These are phyloP conservation scores for Pecten maximus DNA, from an alignment of 2,888 invertebrate genomes.

Conservation along the genomic window DNA sequence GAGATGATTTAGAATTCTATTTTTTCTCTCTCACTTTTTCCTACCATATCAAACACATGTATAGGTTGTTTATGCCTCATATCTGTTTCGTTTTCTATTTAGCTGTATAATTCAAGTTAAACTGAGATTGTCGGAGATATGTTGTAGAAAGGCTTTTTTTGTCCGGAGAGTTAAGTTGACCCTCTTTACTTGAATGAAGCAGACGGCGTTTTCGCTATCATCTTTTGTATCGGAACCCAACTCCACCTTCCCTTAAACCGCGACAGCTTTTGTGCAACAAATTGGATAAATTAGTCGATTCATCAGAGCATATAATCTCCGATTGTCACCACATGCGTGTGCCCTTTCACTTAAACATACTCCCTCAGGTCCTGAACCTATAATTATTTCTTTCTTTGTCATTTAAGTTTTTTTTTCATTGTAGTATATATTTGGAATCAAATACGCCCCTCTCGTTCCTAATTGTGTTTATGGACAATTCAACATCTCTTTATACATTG, in stretches of 20 bases:
- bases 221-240: background rate
- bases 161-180: background rate
- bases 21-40: no score
- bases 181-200: background rate
- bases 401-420: slow-evolving; percentile 22
- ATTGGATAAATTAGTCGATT: slow-evolving; percentile 25
- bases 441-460: background rate
- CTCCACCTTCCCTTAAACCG: background rate
- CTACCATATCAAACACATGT: no score
- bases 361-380: background rate
- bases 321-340: slow-evolving; percentile 9
- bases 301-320: background rate
- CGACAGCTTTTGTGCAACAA: slow-evolving; percentile 7
- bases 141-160: background rate
- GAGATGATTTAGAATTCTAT: no score
- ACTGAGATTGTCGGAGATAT: no score
- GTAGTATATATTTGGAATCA: slow-evolving; percentile 13
- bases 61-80: no score
- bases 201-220: background rate
- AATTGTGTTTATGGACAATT: background rate
- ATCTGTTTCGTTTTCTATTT: no score
- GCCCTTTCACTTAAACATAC: background rate
- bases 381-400: background rate
- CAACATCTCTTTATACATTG: background rate
- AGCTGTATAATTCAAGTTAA: no score